Evolutionary conservation across 2,888 invertebrate genomes (phyloP).

Genomic region (Dastarcus helophoroides): DNA sequence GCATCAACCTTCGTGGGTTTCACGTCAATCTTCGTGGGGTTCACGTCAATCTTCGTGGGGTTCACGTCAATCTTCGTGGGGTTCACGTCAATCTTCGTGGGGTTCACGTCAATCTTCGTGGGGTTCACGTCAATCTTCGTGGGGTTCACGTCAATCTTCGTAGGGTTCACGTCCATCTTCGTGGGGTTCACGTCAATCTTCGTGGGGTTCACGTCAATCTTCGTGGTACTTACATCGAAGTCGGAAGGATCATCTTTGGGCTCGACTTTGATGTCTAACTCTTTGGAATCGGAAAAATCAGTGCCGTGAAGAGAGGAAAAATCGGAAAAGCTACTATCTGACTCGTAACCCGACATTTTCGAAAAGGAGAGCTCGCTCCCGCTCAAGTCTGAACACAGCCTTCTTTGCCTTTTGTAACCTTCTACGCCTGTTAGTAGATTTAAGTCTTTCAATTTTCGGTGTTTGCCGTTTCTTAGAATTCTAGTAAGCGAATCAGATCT

Average conservation of each 20-base stretch:
- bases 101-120: constrained; percentile 12
- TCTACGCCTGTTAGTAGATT: constrained; percentile 49
- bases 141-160: constrained; percentile 12
- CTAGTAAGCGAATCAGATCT: constrained; percentile 48
- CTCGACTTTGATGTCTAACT: constrained; percentile 12
- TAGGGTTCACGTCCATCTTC: constrained; percentile 14
- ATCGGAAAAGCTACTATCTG: constrained; percentile 52
- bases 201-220: constrained; percentile 11
- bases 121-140: too few species aligned
- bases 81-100: constrained; percentile 13
- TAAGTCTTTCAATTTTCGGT: constrained; percentile 47
- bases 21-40: constrained; percentile 14
- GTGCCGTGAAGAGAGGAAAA: constrained; percentile 31
- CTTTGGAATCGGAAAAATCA: constrained; percentile 23
- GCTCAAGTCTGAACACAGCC: constrained; percentile 46
- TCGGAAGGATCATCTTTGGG: constrained; percentile 7
- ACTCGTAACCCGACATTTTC: constrained; percentile 50
- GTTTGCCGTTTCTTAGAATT: constrained; percentile 54
- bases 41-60: constrained; percentile 11
- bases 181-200: too few species aligned
- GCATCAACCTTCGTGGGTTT: constrained; percentile 11
- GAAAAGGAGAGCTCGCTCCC: constrained; percentile 50
- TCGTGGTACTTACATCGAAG: constrained; percentile 14
- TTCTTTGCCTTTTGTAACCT: constrained; percentile 38
- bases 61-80: too few species aligned